Conservation (phyloP, 2,888 invertebrate genomes). For the Lagria hirta region DNA sequence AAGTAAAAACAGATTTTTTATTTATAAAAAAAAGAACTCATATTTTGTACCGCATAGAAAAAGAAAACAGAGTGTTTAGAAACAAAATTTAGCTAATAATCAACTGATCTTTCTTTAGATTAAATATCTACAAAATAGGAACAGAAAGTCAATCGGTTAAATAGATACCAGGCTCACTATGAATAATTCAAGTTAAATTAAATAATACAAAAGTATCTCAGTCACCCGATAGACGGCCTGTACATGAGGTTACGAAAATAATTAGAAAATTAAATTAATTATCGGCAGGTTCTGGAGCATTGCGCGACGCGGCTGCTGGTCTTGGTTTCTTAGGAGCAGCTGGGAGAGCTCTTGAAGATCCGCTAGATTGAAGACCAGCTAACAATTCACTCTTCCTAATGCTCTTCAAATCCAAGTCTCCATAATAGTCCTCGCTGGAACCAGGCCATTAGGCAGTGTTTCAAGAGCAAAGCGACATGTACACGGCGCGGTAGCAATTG, state of each 20-base stretch:
- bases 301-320: slow-evolving; percentile 51
- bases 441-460: slow-evolving; percentile 13
- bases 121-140: slow-evolving; percentile 25
- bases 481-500: background rate
- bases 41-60: slow-evolving; percentile 31
- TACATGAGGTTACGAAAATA: slow-evolving; percentile 24
- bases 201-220: slow-evolving; percentile 36
- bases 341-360: slow-evolving; percentile 53
- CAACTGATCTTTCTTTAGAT: slow-evolving; percentile 21
- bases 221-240: slow-evolving; percentile 36
- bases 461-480: background rate
- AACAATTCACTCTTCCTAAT: slow-evolving; percentile 92
- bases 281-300: slow-evolving; percentile 47
- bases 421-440: slow-evolving; percentile 98
- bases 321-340: slow-evolving; percentile 49
- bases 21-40: slow-evolving; percentile 29
- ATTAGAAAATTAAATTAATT: slow-evolving; percentile 38
- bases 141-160: slow-evolving; percentile 39
- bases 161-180: slow-evolving; percentile 37
- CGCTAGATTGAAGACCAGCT: slow-evolving; percentile 71
- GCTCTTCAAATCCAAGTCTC: slow-evolving; percentile 91
- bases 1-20: slow-evolving; percentile 31
- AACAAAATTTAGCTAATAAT: slow-evolving; percentile 14
- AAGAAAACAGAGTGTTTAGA: slow-evolving; percentile 18
- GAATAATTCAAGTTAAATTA: slow-evolving; percentile 36